Base-by-base conservation (phyloP, 2,797 vertebrate genomes). In the Anomalospiza imberbis region DNA sequence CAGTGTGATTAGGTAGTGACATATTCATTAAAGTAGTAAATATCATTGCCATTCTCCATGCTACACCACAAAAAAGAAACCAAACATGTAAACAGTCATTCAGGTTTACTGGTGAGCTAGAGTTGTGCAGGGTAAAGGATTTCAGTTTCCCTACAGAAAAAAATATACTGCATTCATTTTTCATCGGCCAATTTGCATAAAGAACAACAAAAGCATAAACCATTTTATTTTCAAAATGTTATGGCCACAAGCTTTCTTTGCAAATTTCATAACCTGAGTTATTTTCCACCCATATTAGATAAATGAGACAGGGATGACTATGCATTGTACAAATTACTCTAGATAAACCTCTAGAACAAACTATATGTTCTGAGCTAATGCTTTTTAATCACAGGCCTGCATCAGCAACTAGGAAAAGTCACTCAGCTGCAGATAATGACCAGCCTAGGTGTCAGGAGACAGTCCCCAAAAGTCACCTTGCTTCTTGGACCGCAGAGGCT, bases 261-360 rank as follows among this genome's bases (percentile, higher is more conserved):
- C 58, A 88, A 91, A 68, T 93, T 95, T 92, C 71, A 89, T 77
- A 91, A 80, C 66, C 53, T 34, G 28, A 80, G 54, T 74, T 91
- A 89, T 94, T 93, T 95, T 94, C 61, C 65, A 77, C 54, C 19
- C 53, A 13, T 74, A 87, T 68, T 83, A 85, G 66, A 89, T 62
- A 80, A 93, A 68, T 0, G 1, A 92, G 75, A 79, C 88, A 72
- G 48, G 28, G 67, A 90, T 94, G 90, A 91, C 84, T 83, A 91
- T 17, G 31, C 51, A 89, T 51, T 85, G 76, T n/a, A 89, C 57
- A 88, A 89, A 94, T 80, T 61, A 29, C 72, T 85, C 72, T 67
- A 91, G 68, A 91, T 57, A 80, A 93, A 85, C 68, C 53, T 85
- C 85, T 68, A 88, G 82, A 95, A 94, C 34, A 79, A 95, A 83